Evolutionary conservation across 2,113 vertebrate genomes (phyloP), one percentile per base, ranked within the genome.

Genomic region (Propithecus coquereli): DNA sequence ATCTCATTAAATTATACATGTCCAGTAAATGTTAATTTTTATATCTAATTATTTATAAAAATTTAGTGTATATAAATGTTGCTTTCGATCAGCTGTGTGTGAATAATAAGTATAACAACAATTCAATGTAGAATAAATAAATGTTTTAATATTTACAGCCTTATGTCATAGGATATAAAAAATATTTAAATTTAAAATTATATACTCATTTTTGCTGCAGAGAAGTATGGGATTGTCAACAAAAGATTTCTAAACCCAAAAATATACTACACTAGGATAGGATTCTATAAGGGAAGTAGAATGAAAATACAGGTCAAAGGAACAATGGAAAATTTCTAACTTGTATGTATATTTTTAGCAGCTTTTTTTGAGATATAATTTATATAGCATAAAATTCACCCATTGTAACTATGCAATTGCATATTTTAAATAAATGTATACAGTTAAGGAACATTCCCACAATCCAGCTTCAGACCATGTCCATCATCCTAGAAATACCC

Each of bases 171-270:
- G 20, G 11, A 45, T 76, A 54, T n/a, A 52, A 66, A 66, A 89
- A 94, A 83, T 63, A 86, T 82, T 90, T 92, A 77, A 90, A 92
- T 74, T 90, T 86, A 77, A 84, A 89, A 71, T 71, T 94, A 54
- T 61, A 11, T 87, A 63, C 16, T 71, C 16, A n/a, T 85, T 83
- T 96, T 94, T 86, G 32, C 89, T 74, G 32, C 43, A 90, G 79
- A 91, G 22, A 88, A 63, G 65, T 76, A 43, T 76, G 34, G 13
- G 25, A 77, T 94, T 20, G 61, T 87, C 23, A 47, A 30, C 9
- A 66, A 65, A 65, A 92, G 59, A 54, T 34, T 81, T 88, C 85
- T 57, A 82, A 86, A 82, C 40, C 20, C 82, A 18, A 90, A 95
- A 88, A 73, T 77, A 77, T 18, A 68, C 8, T 68, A 32, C 3